Evolutionary conservation across 2,888 invertebrate genomes (phyloP).

Genomic region (Acholoe squamosa): DNA sequence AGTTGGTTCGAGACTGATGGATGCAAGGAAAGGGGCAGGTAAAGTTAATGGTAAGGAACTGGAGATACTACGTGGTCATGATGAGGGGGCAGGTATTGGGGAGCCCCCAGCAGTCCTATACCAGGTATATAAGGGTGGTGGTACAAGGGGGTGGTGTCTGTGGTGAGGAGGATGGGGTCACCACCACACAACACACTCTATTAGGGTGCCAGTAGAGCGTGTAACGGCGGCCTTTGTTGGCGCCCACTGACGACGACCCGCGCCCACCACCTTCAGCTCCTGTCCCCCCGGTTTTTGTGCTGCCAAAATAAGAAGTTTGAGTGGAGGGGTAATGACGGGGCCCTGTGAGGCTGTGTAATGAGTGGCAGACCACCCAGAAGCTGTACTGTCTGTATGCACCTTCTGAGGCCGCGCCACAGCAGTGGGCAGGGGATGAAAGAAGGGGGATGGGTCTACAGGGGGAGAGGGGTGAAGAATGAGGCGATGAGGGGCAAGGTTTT

Average conservation of each 20-base stretch:
- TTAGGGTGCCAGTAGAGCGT: conserved; percentile 31
- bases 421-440: conserved; percentile 18
- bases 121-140: neutral
- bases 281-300: conserved; percentile 44
- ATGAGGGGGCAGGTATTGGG: no score
- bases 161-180: conserved; percentile 19
- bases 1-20: no score
- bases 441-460: neutral
- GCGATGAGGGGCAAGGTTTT: neutral
- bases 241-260: neutral
- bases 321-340: conserved; percentile 52
- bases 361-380: conserved; percentile 58
- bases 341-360: conserved; percentile 39
- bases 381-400: neutral
- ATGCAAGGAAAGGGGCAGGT: no score
- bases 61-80: no score
- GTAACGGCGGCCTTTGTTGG: conserved; percentile 36
- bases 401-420: neutral
- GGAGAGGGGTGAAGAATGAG: neutral
- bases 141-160: neutral
- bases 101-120: no score
- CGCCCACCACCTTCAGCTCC: conserved; percentile 10
- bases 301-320: conserved; percentile 39
- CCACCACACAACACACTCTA: conserved; percentile 27
- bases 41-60: no score